phyloP scores from a whole-genome alignment of 2,797 vertebrate species.

The Hemitrygon akajei region DNA sequence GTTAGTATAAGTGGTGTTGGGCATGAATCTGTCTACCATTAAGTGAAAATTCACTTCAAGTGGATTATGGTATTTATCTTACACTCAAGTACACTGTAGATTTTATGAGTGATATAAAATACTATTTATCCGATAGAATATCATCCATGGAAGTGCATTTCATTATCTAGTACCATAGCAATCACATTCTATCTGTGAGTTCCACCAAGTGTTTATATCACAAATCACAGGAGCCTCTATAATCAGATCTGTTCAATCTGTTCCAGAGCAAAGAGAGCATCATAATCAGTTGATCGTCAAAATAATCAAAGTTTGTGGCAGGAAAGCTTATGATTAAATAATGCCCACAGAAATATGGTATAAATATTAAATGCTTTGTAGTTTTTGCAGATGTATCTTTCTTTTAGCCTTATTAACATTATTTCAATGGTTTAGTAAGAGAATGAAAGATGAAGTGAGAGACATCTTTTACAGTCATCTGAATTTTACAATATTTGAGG shows the following conservation, averaged over 20 bases:
- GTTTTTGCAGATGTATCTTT: neutral
- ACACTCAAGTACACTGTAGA: neutral
- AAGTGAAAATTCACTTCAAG: neutral
- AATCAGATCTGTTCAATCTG: neutral
- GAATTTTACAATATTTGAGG: neutral
- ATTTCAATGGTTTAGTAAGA: neutral
- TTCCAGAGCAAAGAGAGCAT: neutral
- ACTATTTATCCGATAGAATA: neutral
- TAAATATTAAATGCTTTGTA: neutral
- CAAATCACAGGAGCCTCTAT: neutral
- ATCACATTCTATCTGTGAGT: neutral
- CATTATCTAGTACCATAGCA: neutral
- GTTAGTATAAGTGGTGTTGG: constrained; percentile 15
- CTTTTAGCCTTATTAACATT: neutral
- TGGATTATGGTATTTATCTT: constrained; percentile 21
- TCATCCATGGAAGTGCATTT: neutral
- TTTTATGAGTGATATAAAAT: neutral
- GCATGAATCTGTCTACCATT: neutral
- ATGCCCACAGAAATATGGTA: neutral
- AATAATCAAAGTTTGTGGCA: neutral
- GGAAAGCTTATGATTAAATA: neutral
- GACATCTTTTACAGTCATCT: neutral
- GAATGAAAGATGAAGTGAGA: neutral
- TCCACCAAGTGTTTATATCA: neutral
- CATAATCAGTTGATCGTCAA: neutral